Evolutionary conservation across 1,140 invertebrate species (phyloP), one percentile per base, ranked within the genome.

Genomic region (Schlechtendalia chinensis): DNA sequence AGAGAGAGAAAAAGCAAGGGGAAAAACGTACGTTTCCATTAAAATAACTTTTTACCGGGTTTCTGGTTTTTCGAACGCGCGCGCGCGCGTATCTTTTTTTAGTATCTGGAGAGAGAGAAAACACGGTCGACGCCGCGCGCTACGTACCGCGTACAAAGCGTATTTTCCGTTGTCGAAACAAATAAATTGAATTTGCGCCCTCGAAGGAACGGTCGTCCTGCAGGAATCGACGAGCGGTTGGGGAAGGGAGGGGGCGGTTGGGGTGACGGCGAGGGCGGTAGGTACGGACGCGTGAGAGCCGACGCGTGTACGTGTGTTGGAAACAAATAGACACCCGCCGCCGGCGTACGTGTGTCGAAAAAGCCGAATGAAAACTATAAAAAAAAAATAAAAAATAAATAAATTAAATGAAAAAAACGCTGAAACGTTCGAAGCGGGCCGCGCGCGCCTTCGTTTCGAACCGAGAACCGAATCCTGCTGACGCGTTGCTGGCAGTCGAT

Each of bases 121-220:
- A 39, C 39, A 65, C 65, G 45, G n/a, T 19, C 65, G 65, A 19
- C n/a, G 10, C n/a, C 16, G 53, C 54, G n/a, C 54, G 54, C n/a
- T 4, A 39, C 8, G 32, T 8, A 22, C 54, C n/a, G 54, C 19
- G 54, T 54, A 54, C 19, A 54, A 16, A 19, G 17, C 72, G 72
- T 58, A 59, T 77, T 77, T 77, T 77, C 59, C 54, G 17, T 54
- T 77, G 39, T 69, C 27, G 17, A 77, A 77, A 77, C 72, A 77
- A 77, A 77, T 77, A 77, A 77, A 77, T 77, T 59, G 72, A 77
- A 77, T 77, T 77, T 77, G 45, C 29, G 47, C 72, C 72, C 53
- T 11, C 65, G 22, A 5, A 8, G 22, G 56, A 19, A 27, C 1
- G 54, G 27, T 29, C n/a, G 65, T 50, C 54, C 32, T 39, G 24